These are phyloP conservation scores for Gymnocephalus cernua DNA, from an alignment of 2,113 vertebrate species.

Conservation along the genomic window DNA sequence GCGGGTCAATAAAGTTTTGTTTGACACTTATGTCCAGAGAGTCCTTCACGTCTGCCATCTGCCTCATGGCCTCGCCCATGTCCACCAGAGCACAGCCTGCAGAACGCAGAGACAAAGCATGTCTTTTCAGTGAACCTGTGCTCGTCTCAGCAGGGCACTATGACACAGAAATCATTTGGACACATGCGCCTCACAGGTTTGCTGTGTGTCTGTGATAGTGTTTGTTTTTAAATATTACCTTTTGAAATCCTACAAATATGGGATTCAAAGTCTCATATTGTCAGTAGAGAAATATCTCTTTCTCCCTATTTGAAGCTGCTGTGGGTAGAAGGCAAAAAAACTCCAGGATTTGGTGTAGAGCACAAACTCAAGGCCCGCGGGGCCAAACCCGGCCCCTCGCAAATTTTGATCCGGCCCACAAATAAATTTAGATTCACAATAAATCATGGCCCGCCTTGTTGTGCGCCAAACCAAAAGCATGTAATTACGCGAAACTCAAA, in stretches of 20 bases:
- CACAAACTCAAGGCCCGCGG: no score
- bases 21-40: conserved; percentile 94
- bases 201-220: no score
- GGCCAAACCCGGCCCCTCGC: no score
- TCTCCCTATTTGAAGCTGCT: no score
- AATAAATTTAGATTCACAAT: no score
- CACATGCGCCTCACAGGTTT: neutral
- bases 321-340: no score
- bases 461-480: no score
- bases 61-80: conserved; percentile 93
- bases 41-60: conserved; percentile 95
- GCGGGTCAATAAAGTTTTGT: conserved; percentile 94
- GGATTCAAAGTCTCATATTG: neutral
- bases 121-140: neutral
- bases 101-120: neutral
- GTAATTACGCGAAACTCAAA: no score
- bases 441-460: no score
- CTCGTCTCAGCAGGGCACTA: neutral
- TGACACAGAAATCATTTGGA: neutral
- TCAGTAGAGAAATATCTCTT: no score
- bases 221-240: neutral
- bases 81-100: conserved; percentile 89
- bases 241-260: neutral
- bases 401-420: no score
- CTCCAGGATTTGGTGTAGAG: no score